Evolutionary conservation across 2,888 invertebrate species (phyloP).

Genomic region (Muschampia plurimacula): DNA sequence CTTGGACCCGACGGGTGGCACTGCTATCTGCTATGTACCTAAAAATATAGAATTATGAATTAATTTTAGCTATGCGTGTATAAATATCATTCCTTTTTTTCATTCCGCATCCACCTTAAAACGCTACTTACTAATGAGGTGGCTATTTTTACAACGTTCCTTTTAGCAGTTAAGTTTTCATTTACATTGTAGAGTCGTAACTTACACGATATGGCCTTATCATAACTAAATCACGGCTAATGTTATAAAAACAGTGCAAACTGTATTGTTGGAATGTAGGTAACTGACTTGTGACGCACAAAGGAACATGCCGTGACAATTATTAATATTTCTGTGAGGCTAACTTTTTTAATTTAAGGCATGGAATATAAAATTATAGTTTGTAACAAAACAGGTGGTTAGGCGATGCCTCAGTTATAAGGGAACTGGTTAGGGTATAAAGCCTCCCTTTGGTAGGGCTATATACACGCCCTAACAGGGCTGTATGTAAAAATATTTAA

Average conservation of each 20-base stretch:
- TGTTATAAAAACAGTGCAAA: slow-evolving; percentile 5
- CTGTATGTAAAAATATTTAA: too few relatives aligned
- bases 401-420: too few relatives aligned
- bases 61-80: background rate
- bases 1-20: too few relatives aligned
- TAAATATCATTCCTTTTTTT: background rate
- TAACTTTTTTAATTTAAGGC: background rate
- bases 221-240: slow-evolving; percentile 12
- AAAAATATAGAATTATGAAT: background rate
- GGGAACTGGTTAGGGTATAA: too few relatives aligned
- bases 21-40: too few relatives aligned
- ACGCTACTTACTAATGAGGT: background rate
- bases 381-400: background rate
- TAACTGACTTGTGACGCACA: slow-evolving; percentile 18
- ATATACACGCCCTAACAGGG: too few relatives aligned
- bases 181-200: slow-evolving; percentile 14
- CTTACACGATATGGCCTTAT: slow-evolving; percentile 23
- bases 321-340: background rate
- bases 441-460: too few relatives aligned
- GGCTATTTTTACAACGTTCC: slow-evolving; percentile 12
- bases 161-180: slow-evolving; percentile 16
- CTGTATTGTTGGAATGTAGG: slow-evolving; percentile 14
- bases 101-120: background rate
- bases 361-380: background rate
- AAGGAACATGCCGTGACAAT: background rate